These are phyloP conservation scores for Lepus oiostolus DNA, from an alignment of 2,797 vertebrate genomes.

Conservation along the genomic window DNA sequence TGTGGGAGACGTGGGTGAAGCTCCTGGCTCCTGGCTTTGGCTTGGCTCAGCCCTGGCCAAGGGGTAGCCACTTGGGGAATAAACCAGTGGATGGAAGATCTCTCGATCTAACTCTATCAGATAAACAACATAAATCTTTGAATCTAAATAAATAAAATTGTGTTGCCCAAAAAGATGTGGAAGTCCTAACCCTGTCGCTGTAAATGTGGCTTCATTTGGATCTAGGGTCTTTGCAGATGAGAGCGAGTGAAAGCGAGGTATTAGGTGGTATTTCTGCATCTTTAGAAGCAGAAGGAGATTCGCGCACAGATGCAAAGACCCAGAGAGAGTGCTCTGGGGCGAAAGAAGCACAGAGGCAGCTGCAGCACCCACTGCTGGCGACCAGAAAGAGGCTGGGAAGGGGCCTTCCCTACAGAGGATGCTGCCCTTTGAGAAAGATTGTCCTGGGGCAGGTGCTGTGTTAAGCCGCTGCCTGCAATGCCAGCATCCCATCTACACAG, in stretches of 20 bases:
- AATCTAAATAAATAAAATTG: neutral
- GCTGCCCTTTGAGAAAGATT: no score
- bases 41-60: no score
- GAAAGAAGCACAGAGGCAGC: no score
- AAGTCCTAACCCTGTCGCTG: neutral
- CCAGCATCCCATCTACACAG: no score
- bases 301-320: neutral
- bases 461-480: no score
- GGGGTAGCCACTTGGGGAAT: no score
- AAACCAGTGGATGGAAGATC: no score
- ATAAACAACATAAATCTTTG: no score
- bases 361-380: neutral
- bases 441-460: no score
- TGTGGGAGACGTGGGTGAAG: no score
- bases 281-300: neutral
- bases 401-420: neutral
- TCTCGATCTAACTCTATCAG: no score
- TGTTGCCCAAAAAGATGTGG: neutral
- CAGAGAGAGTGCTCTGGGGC: accelerated
- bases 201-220: neutral
- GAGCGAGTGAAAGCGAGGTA: neutral
- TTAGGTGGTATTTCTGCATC: neutral
- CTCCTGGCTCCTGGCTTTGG: no score
- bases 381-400: neutral
- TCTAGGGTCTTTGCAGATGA: neutral